Base-by-base conservation (phyloP, 2,113 vertebrate genomes). In the Tamias sibiricus region DNA sequence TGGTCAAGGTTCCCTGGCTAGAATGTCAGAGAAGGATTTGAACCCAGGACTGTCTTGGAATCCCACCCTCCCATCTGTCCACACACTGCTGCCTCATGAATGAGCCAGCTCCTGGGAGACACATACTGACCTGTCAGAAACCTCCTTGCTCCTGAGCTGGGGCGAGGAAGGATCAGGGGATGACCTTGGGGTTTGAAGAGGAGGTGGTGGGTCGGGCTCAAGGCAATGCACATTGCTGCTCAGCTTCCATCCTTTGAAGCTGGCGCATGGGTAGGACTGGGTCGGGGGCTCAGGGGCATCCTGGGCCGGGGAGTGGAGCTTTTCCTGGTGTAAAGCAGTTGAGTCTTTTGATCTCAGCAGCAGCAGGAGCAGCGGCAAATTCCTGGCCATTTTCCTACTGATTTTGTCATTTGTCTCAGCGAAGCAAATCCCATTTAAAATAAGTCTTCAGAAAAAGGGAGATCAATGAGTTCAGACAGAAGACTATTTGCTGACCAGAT, bases 341-440 rank as follows among this genome's bases (percentile, higher is more conserved):
- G 13, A 52, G 17, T 75, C 49, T 94, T 81, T 17, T 30, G 37
- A 68, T 37, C 17, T 7, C 0, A 3, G 42, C 19, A 28, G 69
- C 37, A n/a, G 37, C 35, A 30, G 68, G 28, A 32, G 32, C 44
- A 3, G 20, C 49, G 14, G 69, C 37, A 57, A 47, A 68, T 37
- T 40, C 74, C 59, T 11, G 42, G 37, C 28, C 28, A 0, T 30
- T 28, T 24, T 32, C 59, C 66, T 42, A 13, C 16, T 5, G 49
- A 66, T 54, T 69, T 57, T 42, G 28, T 28, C 37, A 28, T 35
- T 59, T 35, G 20, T 62, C 44, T 74, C 93, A 30, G 44, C 3
- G 30, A 91, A 91, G 28, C 19, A n/a, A 94, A 94, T 64, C 75
- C 44, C 35, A 26, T 40, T 86, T 30, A 76, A 68, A 83, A 69